Evolutionary conservation across 2,113 vertebrate genomes (phyloP).

Genomic region (Ictalurus furcatus): DNA sequence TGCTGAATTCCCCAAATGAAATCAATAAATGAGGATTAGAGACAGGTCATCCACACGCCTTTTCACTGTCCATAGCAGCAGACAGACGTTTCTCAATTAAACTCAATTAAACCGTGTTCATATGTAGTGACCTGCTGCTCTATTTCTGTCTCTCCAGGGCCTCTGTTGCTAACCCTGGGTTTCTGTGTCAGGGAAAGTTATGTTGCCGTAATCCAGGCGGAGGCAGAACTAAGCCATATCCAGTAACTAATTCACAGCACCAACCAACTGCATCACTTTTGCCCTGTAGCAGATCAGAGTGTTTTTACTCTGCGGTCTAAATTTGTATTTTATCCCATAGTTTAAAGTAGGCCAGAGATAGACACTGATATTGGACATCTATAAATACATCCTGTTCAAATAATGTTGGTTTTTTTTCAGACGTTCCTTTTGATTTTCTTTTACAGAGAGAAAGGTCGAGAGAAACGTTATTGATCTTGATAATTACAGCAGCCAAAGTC

Average conservation of each 20-base stretch:
- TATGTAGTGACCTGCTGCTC: not conserved
- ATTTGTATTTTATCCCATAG: not conserved
- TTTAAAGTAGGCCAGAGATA: not conserved
- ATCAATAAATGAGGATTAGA: conserved; percentile 50
- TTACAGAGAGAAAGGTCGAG: not conserved
- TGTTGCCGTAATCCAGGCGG: not conserved
- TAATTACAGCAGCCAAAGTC: not conserved
- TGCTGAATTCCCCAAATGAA: conserved; percentile 32
- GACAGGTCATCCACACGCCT: conserved; percentile 29
- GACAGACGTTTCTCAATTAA: not conserved
- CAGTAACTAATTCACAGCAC: conserved; percentile 10
- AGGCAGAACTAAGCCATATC: conserved; percentile 10
- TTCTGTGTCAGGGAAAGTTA: conserved; percentile 23
- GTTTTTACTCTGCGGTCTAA: not conserved
- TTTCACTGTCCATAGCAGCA: conserved; percentile 19
- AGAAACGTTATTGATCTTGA: not conserved
- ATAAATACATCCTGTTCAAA: not conserved
- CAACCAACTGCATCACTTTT: not conserved
- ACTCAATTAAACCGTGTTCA: conserved; percentile 28
- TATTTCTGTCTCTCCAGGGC: conserved; percentile 19
- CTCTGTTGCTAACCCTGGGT: not conserved
- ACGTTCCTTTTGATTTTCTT: not conserved
- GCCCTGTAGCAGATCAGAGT: not conserved
- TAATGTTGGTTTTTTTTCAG: too few species aligned
- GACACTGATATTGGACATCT: not conserved